Evolutionary conservation across 2,888 invertebrate genomes (phyloP).

Genomic region (Phalangium opilio): DNA sequence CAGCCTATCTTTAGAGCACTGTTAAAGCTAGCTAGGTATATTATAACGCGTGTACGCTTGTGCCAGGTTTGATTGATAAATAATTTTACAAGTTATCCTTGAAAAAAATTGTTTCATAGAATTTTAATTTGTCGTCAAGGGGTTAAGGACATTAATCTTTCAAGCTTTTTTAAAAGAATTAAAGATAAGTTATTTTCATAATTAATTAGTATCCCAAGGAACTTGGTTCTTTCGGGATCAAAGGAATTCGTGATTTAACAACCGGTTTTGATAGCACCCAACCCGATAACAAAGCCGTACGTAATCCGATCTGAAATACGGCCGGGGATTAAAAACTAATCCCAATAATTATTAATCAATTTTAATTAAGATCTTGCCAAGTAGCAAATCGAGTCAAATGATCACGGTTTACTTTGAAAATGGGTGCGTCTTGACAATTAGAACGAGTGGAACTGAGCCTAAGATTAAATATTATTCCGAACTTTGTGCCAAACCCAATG

Average conservation of each 20-base stretch:
- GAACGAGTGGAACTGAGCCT: slow-evolving; percentile 97
- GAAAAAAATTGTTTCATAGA: not conserved
- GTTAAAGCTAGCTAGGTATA: too few relatives aligned
- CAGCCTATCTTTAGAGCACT: too few relatives aligned
- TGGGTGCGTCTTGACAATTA: slow-evolving; percentile 68
- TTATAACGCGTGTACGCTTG: too few relatives aligned
- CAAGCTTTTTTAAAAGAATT: too few relatives aligned
- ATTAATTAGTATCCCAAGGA: slow-evolving; percentile 32
- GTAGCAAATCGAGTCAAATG: slow-evolving; percentile 55
- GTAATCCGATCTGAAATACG: too few relatives aligned
- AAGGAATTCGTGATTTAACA: slow-evolving; percentile 68
- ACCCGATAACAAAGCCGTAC: slow-evolving; percentile 48
- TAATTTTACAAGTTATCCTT: slow-evolving; percentile 11
- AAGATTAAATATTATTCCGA: slow-evolving; percentile 98
- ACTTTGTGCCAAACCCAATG: slow-evolving; percentile 50
- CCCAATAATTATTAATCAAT: too few relatives aligned
- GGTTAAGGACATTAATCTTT: too few relatives aligned
- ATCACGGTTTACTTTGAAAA: slow-evolving; percentile 80
- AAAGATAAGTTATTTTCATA: too few relatives aligned
- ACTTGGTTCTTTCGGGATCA: slow-evolving; percentile 39
- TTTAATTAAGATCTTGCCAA: slow-evolving; percentile 37
- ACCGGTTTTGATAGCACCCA: slow-evolving; percentile 65
- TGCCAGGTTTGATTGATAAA: too few relatives aligned
- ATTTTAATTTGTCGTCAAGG: not conserved
- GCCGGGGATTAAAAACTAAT: too few relatives aligned